These are phyloP conservation scores for Melolontha melolontha DNA, from an alignment of 2,888 invertebrate species.

Conservation along the genomic window DNA sequence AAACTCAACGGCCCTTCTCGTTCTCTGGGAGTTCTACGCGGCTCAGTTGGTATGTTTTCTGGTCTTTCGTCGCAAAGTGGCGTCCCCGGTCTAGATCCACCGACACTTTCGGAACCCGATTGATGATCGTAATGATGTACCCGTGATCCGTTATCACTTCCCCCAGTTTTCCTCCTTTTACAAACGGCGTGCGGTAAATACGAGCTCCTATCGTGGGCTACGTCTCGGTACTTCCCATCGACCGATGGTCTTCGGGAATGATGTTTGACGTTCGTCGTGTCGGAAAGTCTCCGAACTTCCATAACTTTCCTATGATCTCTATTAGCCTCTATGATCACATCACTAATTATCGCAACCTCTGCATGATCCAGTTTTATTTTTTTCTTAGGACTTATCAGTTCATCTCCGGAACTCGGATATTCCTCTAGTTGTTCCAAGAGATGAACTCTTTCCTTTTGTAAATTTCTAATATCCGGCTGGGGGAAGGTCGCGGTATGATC, in stretches of 20 bases:
- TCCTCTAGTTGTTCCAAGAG: conserved; percentile 78
- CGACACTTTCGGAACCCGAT: conserved; percentile 72
- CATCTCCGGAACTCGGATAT: conserved; percentile 78
- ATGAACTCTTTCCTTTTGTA: conserved; percentile 79
- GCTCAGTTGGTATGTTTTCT: conserved; percentile 81
- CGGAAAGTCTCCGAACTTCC: conserved; percentile 70
- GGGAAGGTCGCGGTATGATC: conserved; percentile 56
- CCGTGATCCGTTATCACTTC: conserved; percentile 57
- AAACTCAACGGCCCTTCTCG: conserved; percentile 81
- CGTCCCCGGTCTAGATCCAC: conserved; percentile 86
- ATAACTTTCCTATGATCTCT: conserved; percentile 64
- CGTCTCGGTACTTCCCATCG: conserved; percentile 63
- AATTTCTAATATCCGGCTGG: conserved; percentile 74
- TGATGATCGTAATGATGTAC: conserved; percentile 67
- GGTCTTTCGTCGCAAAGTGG: conserved; percentile 86
- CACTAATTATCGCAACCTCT: conserved; percentile 57
- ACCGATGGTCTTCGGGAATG: conserved; percentile 68
- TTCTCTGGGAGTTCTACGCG: conserved; percentile 72
- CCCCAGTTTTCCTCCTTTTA: conserved; percentile 69
- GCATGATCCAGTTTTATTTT: conserved; percentile 72
- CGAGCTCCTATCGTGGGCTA: conserved; percentile 51
- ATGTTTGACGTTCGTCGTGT: conserved; percentile 61
- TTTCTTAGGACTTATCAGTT: conserved; percentile 75
- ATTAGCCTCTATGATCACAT: conserved; percentile 64
- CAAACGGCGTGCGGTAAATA: conserved; percentile 67